A percentile compares a stretch with the other conserved stretches of the same genome.
These are phyloP conservation scores for Nysson spinosus DNA, from an alignment of 2,888 invertebrate genomes.

Conservation along the genomic window DNA sequence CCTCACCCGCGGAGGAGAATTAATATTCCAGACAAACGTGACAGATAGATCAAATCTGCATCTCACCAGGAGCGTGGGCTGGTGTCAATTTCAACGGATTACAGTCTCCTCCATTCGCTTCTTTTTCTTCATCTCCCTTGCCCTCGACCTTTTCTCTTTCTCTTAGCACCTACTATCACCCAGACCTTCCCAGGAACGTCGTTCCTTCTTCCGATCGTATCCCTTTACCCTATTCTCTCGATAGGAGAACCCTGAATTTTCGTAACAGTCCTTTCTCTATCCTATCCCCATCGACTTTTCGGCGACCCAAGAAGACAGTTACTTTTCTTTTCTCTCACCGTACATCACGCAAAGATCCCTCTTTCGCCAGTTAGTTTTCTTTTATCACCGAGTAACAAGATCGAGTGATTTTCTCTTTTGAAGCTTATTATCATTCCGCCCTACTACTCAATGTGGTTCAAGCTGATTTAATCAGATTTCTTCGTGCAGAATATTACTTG, in stretches of 20 bases:
- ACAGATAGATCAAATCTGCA: slow-evolving; percentile 77
- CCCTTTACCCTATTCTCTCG: background rate
- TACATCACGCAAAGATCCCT: too few relatives aligned
- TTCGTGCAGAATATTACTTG: too few relatives aligned
- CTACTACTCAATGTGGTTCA: too few relatives aligned
- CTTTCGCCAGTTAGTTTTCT: too few relatives aligned
- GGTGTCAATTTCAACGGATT: slow-evolving; percentile 76
- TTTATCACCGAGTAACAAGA: too few relatives aligned
- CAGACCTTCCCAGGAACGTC: slow-evolving; percentile 8
- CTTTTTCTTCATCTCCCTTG: slow-evolving; percentile 8
- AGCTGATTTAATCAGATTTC: too few relatives aligned
- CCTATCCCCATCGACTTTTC: slow-evolving; percentile 8
- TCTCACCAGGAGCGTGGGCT: slow-evolving; percentile 62
- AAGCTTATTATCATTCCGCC: too few relatives aligned
- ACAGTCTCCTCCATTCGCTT: slow-evolving; percentile 39
- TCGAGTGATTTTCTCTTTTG: too few relatives aligned
- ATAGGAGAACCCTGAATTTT: too few relatives aligned
- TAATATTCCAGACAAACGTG: slow-evolving; percentile 76
- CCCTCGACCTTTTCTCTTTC: slow-evolving; percentile 12
- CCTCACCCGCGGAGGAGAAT: slow-evolving; percentile 63
- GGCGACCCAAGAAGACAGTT: background rate
- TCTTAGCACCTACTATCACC: too few relatives aligned
- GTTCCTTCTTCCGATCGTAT: background rate
- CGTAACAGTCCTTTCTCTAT: background rate
- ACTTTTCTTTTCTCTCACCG: too few relatives aligned